Conservation (phyloP, 1,140 invertebrate genomes). For the Aradophagus sp. region DNA sequence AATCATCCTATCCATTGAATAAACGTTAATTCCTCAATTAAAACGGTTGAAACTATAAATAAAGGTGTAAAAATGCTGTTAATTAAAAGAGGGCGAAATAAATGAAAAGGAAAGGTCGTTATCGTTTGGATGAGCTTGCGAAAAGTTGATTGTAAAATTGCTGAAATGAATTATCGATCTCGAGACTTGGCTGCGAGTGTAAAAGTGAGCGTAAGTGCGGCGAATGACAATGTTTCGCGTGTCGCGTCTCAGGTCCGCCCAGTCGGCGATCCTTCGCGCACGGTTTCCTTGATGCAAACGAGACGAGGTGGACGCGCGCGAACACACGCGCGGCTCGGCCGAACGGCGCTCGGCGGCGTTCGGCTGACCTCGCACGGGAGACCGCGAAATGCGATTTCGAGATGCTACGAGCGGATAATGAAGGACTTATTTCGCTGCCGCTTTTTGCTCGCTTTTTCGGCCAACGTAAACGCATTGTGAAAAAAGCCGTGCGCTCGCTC, state of each 20-base stretch:
- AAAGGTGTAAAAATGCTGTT: too few relatives aligned
- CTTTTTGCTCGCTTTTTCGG: constrained; percentile 40
- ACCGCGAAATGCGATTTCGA: constrained; percentile 57
- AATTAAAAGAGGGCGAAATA: too few relatives aligned
- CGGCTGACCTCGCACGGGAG: constrained; percentile 47
- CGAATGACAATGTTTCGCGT: constrained; percentile 16
- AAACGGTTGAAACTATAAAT: too few relatives aligned
- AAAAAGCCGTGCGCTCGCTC: constrained; percentile 19
- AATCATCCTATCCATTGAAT: too few relatives aligned
- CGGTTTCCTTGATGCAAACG: constrained; percentile 27
- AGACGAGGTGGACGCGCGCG: constrained; percentile 15
- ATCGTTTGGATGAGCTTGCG: too few relatives aligned
- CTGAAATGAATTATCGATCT: too few relatives aligned
- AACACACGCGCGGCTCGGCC: constrained; percentile 17
- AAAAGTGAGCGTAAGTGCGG: too few relatives aligned
- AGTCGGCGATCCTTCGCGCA: constrained; percentile 23
- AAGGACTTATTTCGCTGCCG: constrained; percentile 50
- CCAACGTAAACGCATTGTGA: constrained; percentile 40
- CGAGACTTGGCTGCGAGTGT: too few relatives aligned
- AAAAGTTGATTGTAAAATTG: too few relatives aligned
- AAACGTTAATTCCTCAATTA: too few relatives aligned
- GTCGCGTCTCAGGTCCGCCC: constrained; percentile 13
- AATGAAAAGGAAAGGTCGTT: too few relatives aligned
- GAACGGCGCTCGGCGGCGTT: constrained; percentile 17
- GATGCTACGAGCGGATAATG: constrained; percentile 51